These are phyloP conservation scores for Amblyjoppa fuscipennis DNA, from an alignment of 2,888 invertebrate genomes.

Conservation along the genomic window DNA sequence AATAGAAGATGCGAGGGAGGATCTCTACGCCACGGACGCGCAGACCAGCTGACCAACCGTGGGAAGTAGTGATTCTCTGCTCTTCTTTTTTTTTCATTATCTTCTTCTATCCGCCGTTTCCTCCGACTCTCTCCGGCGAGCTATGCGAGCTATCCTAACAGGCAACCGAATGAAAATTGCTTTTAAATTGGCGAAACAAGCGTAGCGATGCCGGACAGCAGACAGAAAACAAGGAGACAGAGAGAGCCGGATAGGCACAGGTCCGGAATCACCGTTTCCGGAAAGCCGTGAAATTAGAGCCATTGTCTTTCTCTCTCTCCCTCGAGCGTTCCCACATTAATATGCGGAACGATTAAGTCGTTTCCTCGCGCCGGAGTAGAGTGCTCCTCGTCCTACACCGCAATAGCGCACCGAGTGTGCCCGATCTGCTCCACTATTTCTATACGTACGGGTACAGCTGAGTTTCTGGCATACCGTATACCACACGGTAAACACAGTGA, in stretches of 20 bases:
- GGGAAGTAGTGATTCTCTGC: slow-evolving; percentile 79
- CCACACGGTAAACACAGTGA: neutral
- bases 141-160: slow-evolving; percentile 16
- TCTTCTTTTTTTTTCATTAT: slow-evolving; percentile 53
- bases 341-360: slow-evolving; percentile 74
- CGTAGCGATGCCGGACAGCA: slow-evolving; percentile 63
- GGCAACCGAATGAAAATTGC: slow-evolving; percentile 78
- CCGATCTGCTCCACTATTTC: slow-evolving; percentile 61
- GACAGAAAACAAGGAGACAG: slow-evolving; percentile 43
- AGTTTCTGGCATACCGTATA: slow-evolving; percentile 28
- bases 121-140: slow-evolving; percentile 40
- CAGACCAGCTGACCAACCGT: slow-evolving; percentile 85
- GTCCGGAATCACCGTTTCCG: slow-evolving; percentile 73
- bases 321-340: slow-evolving; percentile 71
- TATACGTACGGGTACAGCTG: slow-evolving; percentile 7
- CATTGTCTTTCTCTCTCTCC: slow-evolving; percentile 67
- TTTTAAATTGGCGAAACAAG: slow-evolving; percentile 82
- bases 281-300: slow-evolving; percentile 76
- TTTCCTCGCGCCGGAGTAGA: slow-evolving; percentile 64
- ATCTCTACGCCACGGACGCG: slow-evolving; percentile 71
- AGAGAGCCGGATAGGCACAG: slow-evolving; percentile 41
- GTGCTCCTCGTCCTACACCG: slow-evolving; percentile 32
- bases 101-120: slow-evolving; percentile 49
- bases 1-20: slow-evolving; percentile 66
- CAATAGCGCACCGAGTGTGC: slow-evolving; percentile 42